Percentiles rank a stretch among this genome's conserved stretches.
phyloP scores from a whole-genome alignment of 2,888 invertebrate species.

The Exephanes ischioxanthus region DNA sequence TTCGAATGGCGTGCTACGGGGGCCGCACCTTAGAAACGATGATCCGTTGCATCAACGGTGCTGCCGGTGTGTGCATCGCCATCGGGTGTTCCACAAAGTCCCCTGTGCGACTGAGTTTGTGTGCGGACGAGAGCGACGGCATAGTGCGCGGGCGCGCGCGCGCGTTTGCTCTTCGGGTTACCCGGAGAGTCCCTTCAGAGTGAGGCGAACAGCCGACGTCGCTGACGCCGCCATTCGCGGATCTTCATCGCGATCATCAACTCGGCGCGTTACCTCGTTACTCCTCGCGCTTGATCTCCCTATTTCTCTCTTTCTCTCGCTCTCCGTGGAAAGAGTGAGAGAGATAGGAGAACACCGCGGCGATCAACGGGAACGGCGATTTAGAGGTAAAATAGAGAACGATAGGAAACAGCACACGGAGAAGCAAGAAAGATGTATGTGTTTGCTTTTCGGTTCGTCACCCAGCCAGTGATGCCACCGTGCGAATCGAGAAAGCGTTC shows the following conservation, averaged over 20 bases:
- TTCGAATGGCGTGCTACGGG: constrained; percentile 67
- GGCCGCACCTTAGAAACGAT: constrained; percentile 71
- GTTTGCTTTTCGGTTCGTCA: constrained; percentile 26
- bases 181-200: not conserved
- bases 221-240: constrained; percentile 58
- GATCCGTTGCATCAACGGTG: constrained; percentile 69
- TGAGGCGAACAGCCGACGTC: constrained; percentile 34
- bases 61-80: constrained; percentile 28
- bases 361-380: constrained; percentile 12
- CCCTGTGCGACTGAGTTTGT: constrained; percentile 26
- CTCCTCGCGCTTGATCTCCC: constrained; percentile 27
- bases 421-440: constrained; percentile 27
- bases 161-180: not conserved
- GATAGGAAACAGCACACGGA: constrained; percentile 5
- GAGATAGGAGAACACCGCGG: not conserved
- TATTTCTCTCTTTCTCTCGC: not conserved
- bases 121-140: constrained; percentile 7
- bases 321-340: not conserved
- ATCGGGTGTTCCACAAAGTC: constrained; percentile 10
- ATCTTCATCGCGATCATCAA: constrained; percentile 48
- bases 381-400: constrained; percentile 16
- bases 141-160: constrained; percentile 55
- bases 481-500: constrained; percentile 44
- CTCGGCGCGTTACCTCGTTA: constrained; percentile 38
- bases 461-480: not conserved